A percentile compares a stretch with the other conserved stretches of the same genome.
Evolutionary conservation across 2,113 vertebrate genomes (phyloP).

Genomic region (Mustela nigripes): DNA sequence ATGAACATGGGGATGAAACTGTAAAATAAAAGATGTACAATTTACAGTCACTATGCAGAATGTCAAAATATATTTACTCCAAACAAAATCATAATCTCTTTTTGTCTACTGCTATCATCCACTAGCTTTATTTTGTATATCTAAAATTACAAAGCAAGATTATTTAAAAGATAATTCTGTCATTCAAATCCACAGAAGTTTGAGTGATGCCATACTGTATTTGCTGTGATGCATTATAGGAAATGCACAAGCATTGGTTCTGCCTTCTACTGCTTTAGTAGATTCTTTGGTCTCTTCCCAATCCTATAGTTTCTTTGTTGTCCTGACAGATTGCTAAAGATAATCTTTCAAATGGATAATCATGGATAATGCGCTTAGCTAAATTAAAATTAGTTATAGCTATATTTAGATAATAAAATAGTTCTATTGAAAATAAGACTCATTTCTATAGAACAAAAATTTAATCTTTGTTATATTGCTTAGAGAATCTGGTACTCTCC

Average conservation of each 20-base stretch:
- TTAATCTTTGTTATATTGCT: constrained; percentile 7
- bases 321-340: neutral
- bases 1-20: neutral
- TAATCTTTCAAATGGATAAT: constrained; percentile 42
- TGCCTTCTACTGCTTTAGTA: neutral
- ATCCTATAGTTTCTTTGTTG: neutral
- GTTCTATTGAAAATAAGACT: constrained; percentile 37
- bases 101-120: neutral
- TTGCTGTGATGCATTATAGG: neutral
- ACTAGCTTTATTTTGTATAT: constrained; percentile 32
- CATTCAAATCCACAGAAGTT: neutral
- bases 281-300: neutral
- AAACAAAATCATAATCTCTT: neutral
- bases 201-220: neutral
- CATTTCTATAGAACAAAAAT: constrained; percentile 37
- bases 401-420: constrained; percentile 60
- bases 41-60: neutral
- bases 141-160: neutral
- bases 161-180: neutral
- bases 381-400: constrained; percentile 60
- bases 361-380: neutral
- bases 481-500: neutral
- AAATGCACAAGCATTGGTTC: neutral
- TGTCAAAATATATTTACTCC: neutral
- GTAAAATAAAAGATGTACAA: neutral